Conservation (phyloP, 2,113 vertebrate species). For the Pomatostomus ruficeps region DNA sequence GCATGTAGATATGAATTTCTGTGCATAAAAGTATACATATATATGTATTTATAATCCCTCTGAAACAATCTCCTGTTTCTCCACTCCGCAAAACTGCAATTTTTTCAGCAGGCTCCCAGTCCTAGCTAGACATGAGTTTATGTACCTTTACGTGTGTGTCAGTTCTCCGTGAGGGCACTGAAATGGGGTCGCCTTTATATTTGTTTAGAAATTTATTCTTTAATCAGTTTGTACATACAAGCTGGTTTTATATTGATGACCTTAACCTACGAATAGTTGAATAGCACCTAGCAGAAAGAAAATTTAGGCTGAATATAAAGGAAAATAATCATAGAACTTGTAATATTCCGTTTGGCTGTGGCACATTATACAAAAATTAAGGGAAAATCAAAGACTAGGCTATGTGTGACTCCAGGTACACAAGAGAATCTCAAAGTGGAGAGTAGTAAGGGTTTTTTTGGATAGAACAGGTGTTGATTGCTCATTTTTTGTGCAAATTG, state of each 20-base stretch:
- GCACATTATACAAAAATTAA: not conserved
- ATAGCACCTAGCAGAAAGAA: not conserved
- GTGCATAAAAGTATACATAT: not conserved
- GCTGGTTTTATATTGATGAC: not conserved
- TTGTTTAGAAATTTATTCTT: not conserved
- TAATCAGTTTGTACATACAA: not conserved
- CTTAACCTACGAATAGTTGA: not conserved
- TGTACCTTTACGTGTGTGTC: not conserved
- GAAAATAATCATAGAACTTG: not conserved
- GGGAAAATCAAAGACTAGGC: not conserved
- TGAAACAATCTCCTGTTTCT: not conserved
- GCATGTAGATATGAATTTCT: not conserved
- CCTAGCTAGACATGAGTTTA: not conserved
- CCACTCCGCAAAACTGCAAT: not conserved
- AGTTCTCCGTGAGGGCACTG: not conserved
- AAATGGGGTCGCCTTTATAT: not conserved
- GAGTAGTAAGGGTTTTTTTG: not conserved
- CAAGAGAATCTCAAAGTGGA: not conserved
- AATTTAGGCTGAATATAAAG: not conserved
- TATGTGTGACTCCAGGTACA: not conserved
- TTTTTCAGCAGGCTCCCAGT: not conserved
- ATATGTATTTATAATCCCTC: not conserved
- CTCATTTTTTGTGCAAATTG: not conserved
- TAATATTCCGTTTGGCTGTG: not conserved
- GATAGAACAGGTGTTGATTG: not conserved